Base-by-base conservation (phyloP, 2,113 vertebrate genomes). In the Lontra canadensis region DNA sequence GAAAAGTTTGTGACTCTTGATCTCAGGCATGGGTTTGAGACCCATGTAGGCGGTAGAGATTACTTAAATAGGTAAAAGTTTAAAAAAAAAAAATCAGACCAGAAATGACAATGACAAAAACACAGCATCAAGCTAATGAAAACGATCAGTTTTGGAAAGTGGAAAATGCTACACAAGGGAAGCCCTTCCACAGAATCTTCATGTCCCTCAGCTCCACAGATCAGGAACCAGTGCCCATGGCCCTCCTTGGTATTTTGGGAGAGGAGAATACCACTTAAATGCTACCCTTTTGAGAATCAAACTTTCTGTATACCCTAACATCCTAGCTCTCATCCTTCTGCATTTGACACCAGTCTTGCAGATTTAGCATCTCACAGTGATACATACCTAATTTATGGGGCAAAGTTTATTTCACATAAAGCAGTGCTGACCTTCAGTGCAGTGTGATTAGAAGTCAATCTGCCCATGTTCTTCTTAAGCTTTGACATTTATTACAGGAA, bases 71-170 rank as follows among this genome's bases (percentile, higher is more conserved):
- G 47, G 14, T 78, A 78, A 47, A 76, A 78, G 26, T 47, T 29
- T 17, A n/a, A 0, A 96, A 96, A 63, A 73, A 47, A 49, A 49
- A 49, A 55, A 55, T 57, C 26, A 90, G 52, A 97, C 5, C 3
- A n/a, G 47, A 18, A 84, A 90, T 49, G 52, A 90, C 73, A 82
- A 82, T 96, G 34, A 92, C 49, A 93, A 74, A 97, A 92, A 57
- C 36, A 89, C 8, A 34, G 71, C 12, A 17, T 83, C 59, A 82
- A 57, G 34, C 36, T 84, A 88, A 97, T 87, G 78, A 39, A 87
- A 85, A 83, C 34, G 20, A 92, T 91, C 10, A 73, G 67, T 91
- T 97, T 94, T 44, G 93, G 79, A 78, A 13, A 88, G 39, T 31
- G 36, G 26, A 52, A 97, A 76, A 63, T 71, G n/a, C 29, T 47